Conservation (phyloP, 2,797 vertebrate genomes). For the Channa striata region DNA sequence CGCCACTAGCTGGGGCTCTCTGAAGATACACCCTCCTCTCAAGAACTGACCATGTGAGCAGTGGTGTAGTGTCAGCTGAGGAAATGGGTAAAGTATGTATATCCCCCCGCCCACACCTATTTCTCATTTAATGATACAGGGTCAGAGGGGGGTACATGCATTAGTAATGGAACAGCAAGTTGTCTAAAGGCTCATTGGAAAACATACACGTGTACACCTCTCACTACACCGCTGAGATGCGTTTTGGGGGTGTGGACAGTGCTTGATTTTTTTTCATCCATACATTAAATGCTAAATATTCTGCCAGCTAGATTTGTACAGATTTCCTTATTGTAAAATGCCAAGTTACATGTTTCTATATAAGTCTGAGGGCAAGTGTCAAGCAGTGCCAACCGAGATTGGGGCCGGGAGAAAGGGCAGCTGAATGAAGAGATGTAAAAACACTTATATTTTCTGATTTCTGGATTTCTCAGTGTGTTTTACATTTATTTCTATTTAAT, state of each 20-base stretch:
- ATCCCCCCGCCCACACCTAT: background rate
- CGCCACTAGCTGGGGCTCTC: conserved; percentile 41
- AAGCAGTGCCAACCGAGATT: conserved; percentile 27
- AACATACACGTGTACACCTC: background rate
- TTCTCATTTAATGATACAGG: conserved; percentile 31
- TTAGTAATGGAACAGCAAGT: conserved; percentile 27
- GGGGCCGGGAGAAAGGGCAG: too few species aligned
- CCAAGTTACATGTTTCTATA: conserved; percentile 33
- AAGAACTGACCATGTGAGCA: conserved; percentile 52
- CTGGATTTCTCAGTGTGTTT: conserved; percentile 28
- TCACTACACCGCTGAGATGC: conserved; percentile 16
- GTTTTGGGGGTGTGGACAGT: conserved; percentile 7
- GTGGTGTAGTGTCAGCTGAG: conserved; percentile 28
- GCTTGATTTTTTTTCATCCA: conserved; percentile 9
- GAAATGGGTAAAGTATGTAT: conserved; percentile 27
- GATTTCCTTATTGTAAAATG: conserved; percentile 38
- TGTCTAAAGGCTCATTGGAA: conserved; percentile 13
- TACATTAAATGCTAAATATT: conserved; percentile 15
- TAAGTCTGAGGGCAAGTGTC: conserved; percentile 39
- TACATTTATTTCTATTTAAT: conserved; percentile 52
- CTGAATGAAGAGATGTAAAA: conserved; percentile 23
- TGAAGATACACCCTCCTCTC: conserved; percentile 47
- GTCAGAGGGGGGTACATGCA: conserved; percentile 16
- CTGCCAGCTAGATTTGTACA: conserved; percentile 24
- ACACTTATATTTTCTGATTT: conserved; percentile 33